Conservation (phyloP, 2,797 vertebrate genomes). For the Cyprinodon diabolis region DNA sequence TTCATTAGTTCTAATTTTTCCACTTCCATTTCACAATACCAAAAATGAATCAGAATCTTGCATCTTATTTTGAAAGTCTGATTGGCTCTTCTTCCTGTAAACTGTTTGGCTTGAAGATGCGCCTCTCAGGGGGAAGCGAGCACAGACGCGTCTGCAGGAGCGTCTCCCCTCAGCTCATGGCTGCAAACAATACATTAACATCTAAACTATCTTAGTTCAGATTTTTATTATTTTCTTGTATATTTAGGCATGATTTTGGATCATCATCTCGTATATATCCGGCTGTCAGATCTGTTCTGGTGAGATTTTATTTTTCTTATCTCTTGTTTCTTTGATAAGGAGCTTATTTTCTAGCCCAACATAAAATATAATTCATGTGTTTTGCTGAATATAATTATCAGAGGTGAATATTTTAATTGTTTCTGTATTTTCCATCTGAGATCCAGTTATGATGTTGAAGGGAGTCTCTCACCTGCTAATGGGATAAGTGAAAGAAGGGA, state of each 20-base stretch:
- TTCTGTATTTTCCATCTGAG: background rate
- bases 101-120: constrained; percentile 5
- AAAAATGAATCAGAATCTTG: background rate
- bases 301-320: constrained; percentile 22
- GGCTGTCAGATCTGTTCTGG: constrained; percentile 14
- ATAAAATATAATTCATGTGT: background rate
- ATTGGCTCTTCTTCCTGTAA: constrained; percentile 12
- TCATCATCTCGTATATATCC: background rate
- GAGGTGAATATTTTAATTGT: background rate
- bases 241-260: constrained; percentile 5
- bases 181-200: background rate
- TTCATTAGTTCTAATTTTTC: background rate
- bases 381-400: background rate
- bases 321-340: constrained; percentile 13
- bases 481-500: constrained; percentile 34
- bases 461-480: constrained; percentile 44
- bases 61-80: constrained; percentile 36
- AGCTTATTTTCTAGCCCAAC: background rate
- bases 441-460: constrained; percentile 24
- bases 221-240: background rate
- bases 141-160: constrained; percentile 1
- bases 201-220: background rate
- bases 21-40: background rate
- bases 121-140: background rate
- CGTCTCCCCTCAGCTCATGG: background rate